Evolutionary conservation across 1,140 invertebrate species (phyloP).

Genomic region (Monochamus saltuarius): DNA sequence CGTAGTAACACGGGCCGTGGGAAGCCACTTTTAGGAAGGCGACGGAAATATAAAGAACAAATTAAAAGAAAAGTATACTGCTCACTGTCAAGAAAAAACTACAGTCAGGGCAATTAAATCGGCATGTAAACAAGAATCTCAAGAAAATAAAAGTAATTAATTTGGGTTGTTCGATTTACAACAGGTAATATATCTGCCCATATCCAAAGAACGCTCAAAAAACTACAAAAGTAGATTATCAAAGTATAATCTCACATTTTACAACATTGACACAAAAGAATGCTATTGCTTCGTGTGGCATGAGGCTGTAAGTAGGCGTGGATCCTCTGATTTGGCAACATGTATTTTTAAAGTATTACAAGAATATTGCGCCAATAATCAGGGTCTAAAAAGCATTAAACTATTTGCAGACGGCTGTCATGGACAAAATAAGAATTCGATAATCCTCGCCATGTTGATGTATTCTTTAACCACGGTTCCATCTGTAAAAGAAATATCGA

Average conservation of each 20-base stretch:
- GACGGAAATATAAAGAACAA: too few relatives aligned
- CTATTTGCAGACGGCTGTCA: constrained; percentile 14
- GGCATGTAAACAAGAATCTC: too few relatives aligned
- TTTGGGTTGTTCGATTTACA: background rate
- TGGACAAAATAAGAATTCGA: constrained; percentile 11
- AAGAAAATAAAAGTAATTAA: too few relatives aligned
- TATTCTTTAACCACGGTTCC: background rate
- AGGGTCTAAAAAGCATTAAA: background rate
- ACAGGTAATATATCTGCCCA: constrained; percentile 7
- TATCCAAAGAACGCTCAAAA: background rate
- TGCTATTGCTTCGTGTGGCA: constrained; percentile 16
- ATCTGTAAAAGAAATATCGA: constrained; percentile 4
- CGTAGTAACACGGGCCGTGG: too few relatives aligned
- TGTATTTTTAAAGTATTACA: constrained; percentile 1
- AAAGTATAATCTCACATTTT: background rate
- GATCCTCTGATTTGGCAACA: constrained; percentile 16
- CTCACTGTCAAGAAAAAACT: too few relatives aligned
- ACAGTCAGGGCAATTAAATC: too few relatives aligned
- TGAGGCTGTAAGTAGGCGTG: constrained; percentile 14
- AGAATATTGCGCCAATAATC: constrained; percentile 12
- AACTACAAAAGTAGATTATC: background rate
- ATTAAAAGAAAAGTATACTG: too few relatives aligned
- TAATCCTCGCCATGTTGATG: constrained; percentile 9
- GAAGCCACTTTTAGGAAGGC: too few relatives aligned
- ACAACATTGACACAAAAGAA: constrained; percentile 10